phyloP scores from a whole-genome alignment of 2,797 vertebrate species.

The Ataeniobius toweri region DNA sequence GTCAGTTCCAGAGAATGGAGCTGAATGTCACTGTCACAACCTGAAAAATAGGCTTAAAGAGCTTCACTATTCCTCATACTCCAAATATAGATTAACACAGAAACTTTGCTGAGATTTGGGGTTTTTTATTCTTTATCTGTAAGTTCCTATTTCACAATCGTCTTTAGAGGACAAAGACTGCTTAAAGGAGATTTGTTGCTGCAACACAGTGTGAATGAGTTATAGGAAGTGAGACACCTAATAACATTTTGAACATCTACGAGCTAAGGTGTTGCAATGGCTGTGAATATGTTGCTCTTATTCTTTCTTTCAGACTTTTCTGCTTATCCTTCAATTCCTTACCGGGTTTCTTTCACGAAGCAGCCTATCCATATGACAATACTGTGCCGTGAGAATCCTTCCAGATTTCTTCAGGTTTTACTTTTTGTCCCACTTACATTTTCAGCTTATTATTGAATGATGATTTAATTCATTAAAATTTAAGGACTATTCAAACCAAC shows the following conservation, averaged over 20 bases:
- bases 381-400: no score
- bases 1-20: not conserved
- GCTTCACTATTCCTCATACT: not conserved
- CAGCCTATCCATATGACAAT: not conserved
- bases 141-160: not conserved
- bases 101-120: not conserved
- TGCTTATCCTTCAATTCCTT: not conserved
- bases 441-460: not conserved
- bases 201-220: constrained; percentile 4
- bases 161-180: not conserved
- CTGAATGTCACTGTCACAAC: constrained; percentile 4
- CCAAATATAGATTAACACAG: not conserved
- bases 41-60: not conserved
- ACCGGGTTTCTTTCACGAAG: not conserved
- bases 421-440: not conserved
- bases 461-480: not conserved
- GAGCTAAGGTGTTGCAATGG: not conserved
- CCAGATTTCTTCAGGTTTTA: not conserved
- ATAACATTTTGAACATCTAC: not conserved
- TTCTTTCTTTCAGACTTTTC: not conserved
- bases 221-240: constrained; percentile 4
- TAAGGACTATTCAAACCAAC: not conserved
- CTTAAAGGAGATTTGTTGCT: not conserved
- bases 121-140: not conserved
- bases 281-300: not conserved